Conservation (phyloP, 2,888 invertebrate genomes). For the Rhagophthalmus giganteus region DNA sequence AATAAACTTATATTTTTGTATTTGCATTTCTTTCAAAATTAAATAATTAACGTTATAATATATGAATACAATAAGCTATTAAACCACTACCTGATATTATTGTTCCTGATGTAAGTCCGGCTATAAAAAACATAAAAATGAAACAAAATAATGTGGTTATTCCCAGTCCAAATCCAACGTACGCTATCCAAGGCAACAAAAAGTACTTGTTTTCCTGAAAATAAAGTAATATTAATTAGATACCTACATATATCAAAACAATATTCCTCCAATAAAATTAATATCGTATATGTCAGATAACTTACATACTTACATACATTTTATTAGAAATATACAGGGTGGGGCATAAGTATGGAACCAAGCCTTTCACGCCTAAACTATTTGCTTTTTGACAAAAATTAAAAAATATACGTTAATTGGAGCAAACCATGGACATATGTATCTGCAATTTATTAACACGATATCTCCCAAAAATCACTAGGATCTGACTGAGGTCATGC, state of each 20-base stretch:
- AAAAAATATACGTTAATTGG: too few relatives aligned
- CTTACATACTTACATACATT: not conserved
- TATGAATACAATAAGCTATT: not conserved
- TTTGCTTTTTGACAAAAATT: too few relatives aligned
- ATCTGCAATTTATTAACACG: too few relatives aligned
- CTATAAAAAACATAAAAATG: slow-evolving; percentile 23
- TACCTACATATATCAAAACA: not conserved
- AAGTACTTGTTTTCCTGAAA: slow-evolving; percentile 21
- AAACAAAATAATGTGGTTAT: slow-evolving; percentile 14
- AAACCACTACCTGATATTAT: slow-evolving; percentile 15
- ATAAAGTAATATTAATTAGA: not conserved
- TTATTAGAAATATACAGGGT: not conserved
- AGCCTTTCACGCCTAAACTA: too few relatives aligned
- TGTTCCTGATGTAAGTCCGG: slow-evolving; percentile 12
- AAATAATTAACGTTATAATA: too few relatives aligned
- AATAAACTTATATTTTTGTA: too few relatives aligned
- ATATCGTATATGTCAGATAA: not conserved
- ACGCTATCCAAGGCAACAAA: slow-evolving; percentile 22
- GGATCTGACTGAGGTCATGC: too few relatives aligned
- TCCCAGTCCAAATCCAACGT: slow-evolving; percentile 19
- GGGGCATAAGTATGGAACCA: too few relatives aligned
- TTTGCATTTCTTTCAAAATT: too few relatives aligned
- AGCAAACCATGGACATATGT: too few relatives aligned
- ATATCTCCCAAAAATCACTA: too few relatives aligned
- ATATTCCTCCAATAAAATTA: too few relatives aligned